phyloP scores from a whole-genome alignment of 2,113 vertebrate species.

The Nerophis ophidion region DNA sequence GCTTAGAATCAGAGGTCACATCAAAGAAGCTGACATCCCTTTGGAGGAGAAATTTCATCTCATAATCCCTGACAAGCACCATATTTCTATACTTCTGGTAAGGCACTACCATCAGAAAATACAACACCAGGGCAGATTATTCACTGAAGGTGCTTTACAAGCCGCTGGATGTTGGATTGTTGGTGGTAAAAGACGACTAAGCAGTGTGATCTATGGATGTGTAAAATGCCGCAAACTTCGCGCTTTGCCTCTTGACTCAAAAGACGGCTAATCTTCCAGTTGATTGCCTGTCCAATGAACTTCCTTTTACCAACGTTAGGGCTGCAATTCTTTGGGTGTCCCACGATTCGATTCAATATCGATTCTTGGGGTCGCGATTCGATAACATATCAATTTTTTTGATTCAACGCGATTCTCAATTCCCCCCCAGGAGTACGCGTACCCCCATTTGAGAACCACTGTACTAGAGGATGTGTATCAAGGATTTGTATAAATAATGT shows the following conservation, averaged over 20 bases:
- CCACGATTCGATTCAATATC: too few species aligned
- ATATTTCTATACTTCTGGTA: background rate
- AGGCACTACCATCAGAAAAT: background rate
- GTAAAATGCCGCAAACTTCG: background rate
- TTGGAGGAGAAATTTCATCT: background rate
- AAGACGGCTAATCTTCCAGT: background rate
- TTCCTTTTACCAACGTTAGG: background rate
- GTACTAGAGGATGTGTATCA: too few species aligned
- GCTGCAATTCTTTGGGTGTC: too few species aligned
- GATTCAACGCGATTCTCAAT: too few species aligned
- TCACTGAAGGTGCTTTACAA: background rate
- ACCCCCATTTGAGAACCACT: too few species aligned
- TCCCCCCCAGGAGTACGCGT: too few species aligned
- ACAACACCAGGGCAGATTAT: background rate
- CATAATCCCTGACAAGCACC: background rate
- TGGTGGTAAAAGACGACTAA: background rate
- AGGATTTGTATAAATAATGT: too few species aligned
- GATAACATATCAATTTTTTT: too few species aligned
- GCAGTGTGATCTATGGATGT: background rate
- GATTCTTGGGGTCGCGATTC: too few species aligned
- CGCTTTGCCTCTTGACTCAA: background rate
- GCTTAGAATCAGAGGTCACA: background rate
- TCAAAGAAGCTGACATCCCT: background rate
- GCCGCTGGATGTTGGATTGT: background rate
- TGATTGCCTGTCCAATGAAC: background rate